Conservation (phyloP, 1,140 invertebrate species). For the Atopsyche davidsoni region DNA sequence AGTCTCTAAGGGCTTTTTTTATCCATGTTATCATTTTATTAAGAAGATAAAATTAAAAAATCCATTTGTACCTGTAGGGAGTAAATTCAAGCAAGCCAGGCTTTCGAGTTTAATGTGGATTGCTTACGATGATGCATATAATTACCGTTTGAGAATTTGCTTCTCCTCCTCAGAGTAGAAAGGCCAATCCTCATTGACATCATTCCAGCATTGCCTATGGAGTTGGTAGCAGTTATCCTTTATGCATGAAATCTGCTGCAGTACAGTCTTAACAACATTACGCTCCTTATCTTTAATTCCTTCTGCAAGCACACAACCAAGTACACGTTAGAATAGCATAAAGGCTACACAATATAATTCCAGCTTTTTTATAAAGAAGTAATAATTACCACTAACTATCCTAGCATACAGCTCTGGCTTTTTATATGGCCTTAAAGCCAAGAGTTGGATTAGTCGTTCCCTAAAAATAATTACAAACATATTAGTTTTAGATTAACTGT, state of each 20-base stretch:
- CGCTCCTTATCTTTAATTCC: constrained; percentile 80
- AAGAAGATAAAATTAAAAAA: too few relatives aligned
- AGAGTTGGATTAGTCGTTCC: constrained; percentile 86
- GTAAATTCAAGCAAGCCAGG: too few relatives aligned
- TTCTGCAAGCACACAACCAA: constrained; percentile 56
- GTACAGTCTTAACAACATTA: constrained; percentile 62
- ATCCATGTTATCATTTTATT: too few relatives aligned
- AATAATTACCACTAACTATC: constrained; percentile 65
- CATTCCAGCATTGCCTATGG: constrained; percentile 79
- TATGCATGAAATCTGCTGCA: constrained; percentile 71
- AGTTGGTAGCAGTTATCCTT: constrained; percentile 86
- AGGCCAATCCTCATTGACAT: constrained; percentile 90
- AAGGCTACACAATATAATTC: constrained; percentile 7
- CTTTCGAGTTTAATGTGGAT: too few relatives aligned
- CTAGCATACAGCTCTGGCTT: constrained; percentile 82
- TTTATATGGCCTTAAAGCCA: constrained; percentile 87
- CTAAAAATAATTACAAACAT: constrained; percentile 58
- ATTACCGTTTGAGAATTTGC: constrained; percentile 73
- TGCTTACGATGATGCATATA: too few relatives aligned
- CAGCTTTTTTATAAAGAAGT: constrained; percentile 8
- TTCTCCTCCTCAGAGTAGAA: constrained; percentile 86
- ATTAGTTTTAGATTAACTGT: too few relatives aligned
- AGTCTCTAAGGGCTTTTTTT: too few relatives aligned
- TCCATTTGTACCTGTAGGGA: too few relatives aligned
- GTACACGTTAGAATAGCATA: constrained; percentile 26